These are phyloP conservation scores for Odocoileus hemionus DNA, from an alignment of 2,113 vertebrate genomes.

Conservation along the genomic window DNA sequence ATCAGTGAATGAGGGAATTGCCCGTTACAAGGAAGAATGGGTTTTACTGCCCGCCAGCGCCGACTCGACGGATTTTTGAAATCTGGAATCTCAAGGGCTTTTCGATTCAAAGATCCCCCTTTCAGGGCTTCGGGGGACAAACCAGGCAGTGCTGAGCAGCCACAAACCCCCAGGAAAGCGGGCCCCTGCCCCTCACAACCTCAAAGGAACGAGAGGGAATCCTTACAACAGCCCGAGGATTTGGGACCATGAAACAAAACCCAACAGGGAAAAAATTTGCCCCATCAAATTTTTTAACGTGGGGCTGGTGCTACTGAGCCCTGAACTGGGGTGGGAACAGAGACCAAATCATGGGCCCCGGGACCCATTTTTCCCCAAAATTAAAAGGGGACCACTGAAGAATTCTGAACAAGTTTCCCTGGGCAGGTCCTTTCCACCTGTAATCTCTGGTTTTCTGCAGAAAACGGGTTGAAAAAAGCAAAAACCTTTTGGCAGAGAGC, in stretches of 20 bases:
- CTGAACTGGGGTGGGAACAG: background rate
- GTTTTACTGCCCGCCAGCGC: background rate
- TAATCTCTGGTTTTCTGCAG: background rate
- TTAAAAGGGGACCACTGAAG: background rate
- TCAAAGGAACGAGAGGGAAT: background rate
- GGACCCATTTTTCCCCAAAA: background rate
- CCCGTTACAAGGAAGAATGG: background rate
- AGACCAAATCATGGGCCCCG: background rate
- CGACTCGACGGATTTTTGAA: background rate
- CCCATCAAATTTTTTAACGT: background rate
- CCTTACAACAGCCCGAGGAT: background rate
- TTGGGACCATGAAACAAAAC: background rate
- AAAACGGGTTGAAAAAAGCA: background rate
- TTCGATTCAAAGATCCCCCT: background rate
- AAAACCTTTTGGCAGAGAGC: background rate
- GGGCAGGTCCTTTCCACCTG: background rate
- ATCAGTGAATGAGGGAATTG: conserved; percentile 22
- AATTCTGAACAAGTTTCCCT: background rate
- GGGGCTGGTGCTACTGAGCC: background rate
- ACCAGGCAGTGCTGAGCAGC: background rate
- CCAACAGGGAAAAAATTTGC: background rate
- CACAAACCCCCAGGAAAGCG: background rate
- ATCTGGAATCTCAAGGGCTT: background rate
- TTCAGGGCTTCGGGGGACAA: background rate
- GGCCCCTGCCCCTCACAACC: no score